Evolutionary conservation across 2,113 vertebrate species (phyloP).

Genomic region (Sphaerodactylus townsendi): DNA sequence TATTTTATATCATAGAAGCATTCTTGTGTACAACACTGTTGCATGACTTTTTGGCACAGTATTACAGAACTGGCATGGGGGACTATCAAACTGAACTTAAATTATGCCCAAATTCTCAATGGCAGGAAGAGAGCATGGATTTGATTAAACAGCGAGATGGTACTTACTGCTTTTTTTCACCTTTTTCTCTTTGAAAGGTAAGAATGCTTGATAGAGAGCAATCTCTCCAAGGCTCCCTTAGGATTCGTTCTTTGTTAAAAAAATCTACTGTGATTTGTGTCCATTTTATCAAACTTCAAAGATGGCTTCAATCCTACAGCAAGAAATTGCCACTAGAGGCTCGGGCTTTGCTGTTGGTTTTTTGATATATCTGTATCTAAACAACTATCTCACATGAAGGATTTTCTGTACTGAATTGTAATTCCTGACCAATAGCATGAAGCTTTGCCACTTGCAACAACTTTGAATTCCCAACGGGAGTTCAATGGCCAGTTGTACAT

Average conservation of each 20-base stretch:
- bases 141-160: not conserved
- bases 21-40: not conserved
- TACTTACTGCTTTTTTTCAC: conserved; percentile 13
- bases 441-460: not conserved
- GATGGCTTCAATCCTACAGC: not conserved
- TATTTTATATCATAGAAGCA: not conserved
- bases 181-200: conserved; percentile 5
- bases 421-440: not conserved
- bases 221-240: not conserved
- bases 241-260: not conserved
- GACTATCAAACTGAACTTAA: conserved; percentile 22
- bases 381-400: not conserved
- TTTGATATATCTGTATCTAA: not conserved
- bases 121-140: not conserved
- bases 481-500: not conserved
- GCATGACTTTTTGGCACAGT: not conserved
- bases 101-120: conserved; percentile 3
- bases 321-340: not conserved
- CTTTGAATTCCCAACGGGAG: not conserved
- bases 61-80: not conserved
- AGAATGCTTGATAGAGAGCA: not conserved
- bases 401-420: not conserved
- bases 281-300: not conserved
- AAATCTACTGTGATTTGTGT: not conserved
- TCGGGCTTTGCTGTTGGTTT: not conserved